Evolutionary conservation across 2,888 invertebrate species (phyloP), one percentile per base, ranked within the genome.

Genomic region (Malthinus flaveolus): DNA sequence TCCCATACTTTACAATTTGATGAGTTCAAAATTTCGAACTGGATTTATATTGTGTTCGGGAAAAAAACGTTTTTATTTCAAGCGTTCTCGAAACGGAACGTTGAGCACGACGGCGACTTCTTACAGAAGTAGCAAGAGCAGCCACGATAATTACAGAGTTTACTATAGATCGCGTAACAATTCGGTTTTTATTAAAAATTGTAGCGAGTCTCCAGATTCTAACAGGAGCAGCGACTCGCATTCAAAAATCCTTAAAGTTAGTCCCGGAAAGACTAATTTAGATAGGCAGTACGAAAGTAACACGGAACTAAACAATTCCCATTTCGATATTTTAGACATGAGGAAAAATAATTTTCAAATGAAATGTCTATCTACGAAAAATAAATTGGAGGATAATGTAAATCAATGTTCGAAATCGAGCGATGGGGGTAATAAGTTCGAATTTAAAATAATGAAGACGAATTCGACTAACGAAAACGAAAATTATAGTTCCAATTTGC

Each of bases 1-100:
- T 78, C 95, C 95, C 0, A 90, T 95, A 66, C 80, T 95, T n/a
- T 95, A 95, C 75, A 95, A 94, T 75, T 81, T 95, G 63, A 93
- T 95, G 90, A 93, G 93, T 37, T 91, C 93, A 1, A 94, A 93
- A 79, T 95, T 95, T 74, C 86, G 95, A 1, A 84, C 87, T 54
- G 92, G 91, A 0, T 93, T 93, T 70, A 81, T 87, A 54, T 82
- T 91, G 0, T 90, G 87, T 70, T 83, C 85, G 37, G 81, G 84
- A 65, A 82, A 81, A 55, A 81, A 79, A 55, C 79, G 79, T 49
- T 75, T 79, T 36, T 80, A 80, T 56, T 79, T 81, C 54, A 79
- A 81, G 62, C 76, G 83, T 59, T 69, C 75, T 1, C 73, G 78
- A 31, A 78, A 79, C 39, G 79, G 79, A n/a, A 87, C 85, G 1